Evolutionary conservation across 2,888 invertebrate species (phyloP), one percentile per base, ranked within the genome.

Genomic region (Tenthredo amoena): DNA sequence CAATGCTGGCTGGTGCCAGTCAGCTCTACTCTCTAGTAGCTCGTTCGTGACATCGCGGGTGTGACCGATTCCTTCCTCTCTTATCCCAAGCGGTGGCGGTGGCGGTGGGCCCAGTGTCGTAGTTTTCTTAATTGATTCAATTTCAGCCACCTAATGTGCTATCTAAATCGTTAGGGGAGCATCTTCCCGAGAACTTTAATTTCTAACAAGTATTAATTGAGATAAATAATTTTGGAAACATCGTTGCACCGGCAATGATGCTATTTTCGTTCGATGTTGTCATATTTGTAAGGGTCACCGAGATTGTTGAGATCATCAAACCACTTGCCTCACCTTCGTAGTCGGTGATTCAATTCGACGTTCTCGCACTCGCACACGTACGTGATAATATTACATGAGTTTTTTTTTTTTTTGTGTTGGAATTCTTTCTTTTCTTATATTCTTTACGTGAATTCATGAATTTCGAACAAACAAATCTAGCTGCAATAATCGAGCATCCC

Each of bases 301-400:
- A 88, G 88, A 88, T 82, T 85, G 89, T 88, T 91, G 91, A 91
- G 90, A 90, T 91, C 91, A 91, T 90, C 90, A 83, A 85, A 86
- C 85, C 88, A 86, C 87, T 82, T 88, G 88, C 88, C 87, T 89
- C 88, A 87, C 87, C 86, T 86, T 84, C 87, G 87, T 86, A 65
- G 26, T 43, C 68, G 68, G 50, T 68, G 68, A 83, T 83, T 68
- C 83, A 47, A 83, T 68, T 68, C 68, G 68, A 68, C 83, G 62
- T 55, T 77, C 15, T 18, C 47, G 37, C 9, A 34, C 21, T 34
- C 43, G 50, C 34, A 15, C 31, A 55, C 31, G 10, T 18, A 10
- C 40, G 62, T 6, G 15, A 58, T 43, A n/a, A 21, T 74, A 21
- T 21, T 47, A 31, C 65, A 31, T 26, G 10, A 68, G 0, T 37